Conservation (phyloP, 92 coral and sea anemone species). For the Ricordea florida region DNA sequence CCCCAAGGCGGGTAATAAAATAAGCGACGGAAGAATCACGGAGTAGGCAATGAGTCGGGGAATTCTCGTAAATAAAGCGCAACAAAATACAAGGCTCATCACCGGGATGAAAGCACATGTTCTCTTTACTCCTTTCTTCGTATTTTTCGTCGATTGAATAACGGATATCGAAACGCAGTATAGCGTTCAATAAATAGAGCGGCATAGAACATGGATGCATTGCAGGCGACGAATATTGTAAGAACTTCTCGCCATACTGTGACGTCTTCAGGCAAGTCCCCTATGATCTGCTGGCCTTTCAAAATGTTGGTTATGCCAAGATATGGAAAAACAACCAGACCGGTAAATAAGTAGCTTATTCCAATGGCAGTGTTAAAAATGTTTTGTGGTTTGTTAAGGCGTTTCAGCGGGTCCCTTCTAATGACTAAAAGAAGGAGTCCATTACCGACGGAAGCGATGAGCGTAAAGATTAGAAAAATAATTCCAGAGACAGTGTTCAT, state of each 20-base stretch:
- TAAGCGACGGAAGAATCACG: neutral
- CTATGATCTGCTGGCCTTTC: neutral
- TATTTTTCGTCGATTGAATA: neutral
- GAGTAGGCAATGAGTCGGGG: neutral
- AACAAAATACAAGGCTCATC: neutral
- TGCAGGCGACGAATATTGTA: neutral
- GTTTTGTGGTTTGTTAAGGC: slow-evolving; percentile 12
- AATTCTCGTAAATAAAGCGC: slow-evolving; percentile 9
- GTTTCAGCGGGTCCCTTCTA: slow-evolving; percentile 20
- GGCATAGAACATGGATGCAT: neutral
- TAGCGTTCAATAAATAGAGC: slow-evolving; percentile 6
- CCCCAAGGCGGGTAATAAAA: neutral
- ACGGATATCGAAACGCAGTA: slow-evolving; percentile 9
- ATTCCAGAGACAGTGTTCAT: neutral
- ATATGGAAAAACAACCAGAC: neutral
- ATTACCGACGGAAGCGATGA: neutral
- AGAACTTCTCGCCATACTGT: neutral
- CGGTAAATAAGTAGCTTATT: neutral
- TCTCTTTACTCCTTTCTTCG: neutral
- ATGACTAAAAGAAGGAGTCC: slow-evolving; percentile 7
- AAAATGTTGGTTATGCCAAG: slow-evolving; percentile 12
- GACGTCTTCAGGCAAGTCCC: neutral
- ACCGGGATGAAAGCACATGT: neutral
- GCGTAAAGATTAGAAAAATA: neutral
- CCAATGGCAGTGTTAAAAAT: neutral